These are phyloP conservation scores for Drosophila ustulata DNA, from an alignment of 2,888 invertebrate genomes.

Conservation along the genomic window DNA sequence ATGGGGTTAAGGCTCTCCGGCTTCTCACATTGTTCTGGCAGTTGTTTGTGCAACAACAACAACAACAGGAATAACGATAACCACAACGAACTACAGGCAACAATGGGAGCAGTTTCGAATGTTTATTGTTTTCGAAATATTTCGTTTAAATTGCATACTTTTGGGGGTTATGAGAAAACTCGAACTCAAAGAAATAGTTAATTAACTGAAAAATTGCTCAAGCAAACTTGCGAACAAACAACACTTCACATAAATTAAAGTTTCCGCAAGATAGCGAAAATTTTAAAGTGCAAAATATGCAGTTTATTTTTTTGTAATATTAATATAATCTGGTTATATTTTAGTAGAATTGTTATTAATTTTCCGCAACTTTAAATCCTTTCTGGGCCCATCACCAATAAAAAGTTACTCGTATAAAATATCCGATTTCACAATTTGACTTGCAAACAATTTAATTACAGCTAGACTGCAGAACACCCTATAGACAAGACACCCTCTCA, in stretches of 20 bases:
- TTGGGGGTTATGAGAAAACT: slow-evolving; percentile 2
- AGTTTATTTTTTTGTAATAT: neutral
- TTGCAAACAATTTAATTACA: slow-evolving; percentile 58
- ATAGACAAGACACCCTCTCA: neutral
- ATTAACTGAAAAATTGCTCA: slow-evolving; percentile 7
- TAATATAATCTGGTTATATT: neutral
- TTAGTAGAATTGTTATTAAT: no score
- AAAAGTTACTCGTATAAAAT: slow-evolving; percentile 24
- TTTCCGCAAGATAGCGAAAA: neutral
- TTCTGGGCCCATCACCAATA: no score
- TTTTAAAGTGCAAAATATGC: no score
- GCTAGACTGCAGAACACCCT: slow-evolving; percentile 29
- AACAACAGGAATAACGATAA: slow-evolving; percentile 12
- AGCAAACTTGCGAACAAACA: neutral
- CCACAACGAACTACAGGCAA: slow-evolving; percentile 18
- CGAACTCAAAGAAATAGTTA: neutral
- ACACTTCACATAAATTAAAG: neutral
- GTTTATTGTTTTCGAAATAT: slow-evolving; percentile 27
- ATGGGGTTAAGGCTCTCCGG: slow-evolving; percentile 31
- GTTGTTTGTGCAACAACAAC: slow-evolving; percentile 37
- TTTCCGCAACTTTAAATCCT: neutral
- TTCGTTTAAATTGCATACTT: slow-evolving; percentile 32
- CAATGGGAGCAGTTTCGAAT: slow-evolving; percentile 25
- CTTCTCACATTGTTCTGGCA: slow-evolving; percentile 51
- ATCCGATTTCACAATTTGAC: slow-evolving; percentile 69